Evolutionary conservation across 2,113 vertebrate species (phyloP), one percentile per base, ranked within the genome.

Genomic region (Chlamydotis undulata): DNA sequence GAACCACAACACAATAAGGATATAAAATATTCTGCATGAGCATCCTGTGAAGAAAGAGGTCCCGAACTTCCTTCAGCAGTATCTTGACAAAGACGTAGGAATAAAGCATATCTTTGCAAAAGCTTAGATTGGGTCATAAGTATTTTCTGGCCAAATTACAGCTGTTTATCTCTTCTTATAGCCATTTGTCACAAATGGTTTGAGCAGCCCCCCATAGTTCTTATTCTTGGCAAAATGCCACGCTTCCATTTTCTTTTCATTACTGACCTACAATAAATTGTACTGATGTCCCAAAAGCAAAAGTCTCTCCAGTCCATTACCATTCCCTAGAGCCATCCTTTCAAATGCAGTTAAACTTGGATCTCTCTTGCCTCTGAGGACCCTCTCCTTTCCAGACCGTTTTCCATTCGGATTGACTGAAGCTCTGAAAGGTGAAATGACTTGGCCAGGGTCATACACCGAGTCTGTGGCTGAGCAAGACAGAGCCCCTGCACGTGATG

Each of bases 161-260:
- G 37, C 69, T 97, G 86, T 92, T 95, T 93, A 91, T 95, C 74
- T 84, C 69, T 89, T 91, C 77, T 89, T 92, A 39, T 49, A 79
- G 41, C 49, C 23, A 71, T 92, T 37, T n/a, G 50, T 87, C 80
- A 89, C 61, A 87, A 92, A 81, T 11, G 37, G 77, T 73, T 94
- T 65, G 86, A 84, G 55, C 65, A 92, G 49, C 41, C 43, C 88
- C 84, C 55, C 67, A 57, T 13, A 92, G 53, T 82, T 87, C 76
- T 91, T 70, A 65, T 63, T 79, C 81, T 79, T 94, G 91, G 95
- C 73, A 87, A 94, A 92, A 89, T 87, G 92, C 87, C 81, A 53
- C 6, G 16, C 70, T 94, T 92, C 93, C 91, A 87, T 94, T 96
- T 94, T 93, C 76, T 95, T 96, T 96, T 97, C 89, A 87, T 91